These are phyloP conservation scores for Melieria omissa DNA, from an alignment of 2,888 invertebrate genomes.

Conservation along the genomic window DNA sequence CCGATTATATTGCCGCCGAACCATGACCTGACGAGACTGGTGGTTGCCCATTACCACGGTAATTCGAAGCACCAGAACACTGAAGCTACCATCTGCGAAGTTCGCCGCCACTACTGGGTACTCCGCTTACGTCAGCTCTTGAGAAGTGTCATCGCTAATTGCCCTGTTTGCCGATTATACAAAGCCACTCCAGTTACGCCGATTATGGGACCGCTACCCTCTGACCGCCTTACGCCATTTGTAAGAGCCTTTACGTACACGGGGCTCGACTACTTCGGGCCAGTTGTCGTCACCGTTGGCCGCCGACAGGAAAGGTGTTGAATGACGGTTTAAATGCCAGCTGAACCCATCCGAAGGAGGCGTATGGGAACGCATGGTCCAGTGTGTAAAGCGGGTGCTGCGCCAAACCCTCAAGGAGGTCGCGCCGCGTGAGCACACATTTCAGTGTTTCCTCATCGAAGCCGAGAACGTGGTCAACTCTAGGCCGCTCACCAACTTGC, in stretches of 20 bases:
- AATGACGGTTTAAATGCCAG: constrained; percentile 26
- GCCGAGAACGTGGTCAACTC: constrained; percentile 32
- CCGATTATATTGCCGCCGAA: constrained; percentile 28
- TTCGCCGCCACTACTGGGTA: constrained; percentile 2
- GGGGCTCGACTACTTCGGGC: too few relatives aligned
- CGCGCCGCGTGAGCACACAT: constrained; percentile 37
- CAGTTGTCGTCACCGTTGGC: too few relatives aligned
- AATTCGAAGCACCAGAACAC: constrained; percentile 32
- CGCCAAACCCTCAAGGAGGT: constrained; percentile 37
- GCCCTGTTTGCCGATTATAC: too few relatives aligned
- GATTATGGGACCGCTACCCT: constrained; percentile 37
- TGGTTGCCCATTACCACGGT: constrained; percentile 13
- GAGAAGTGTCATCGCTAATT: too few relatives aligned
- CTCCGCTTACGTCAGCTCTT: constrained; percentile 22
- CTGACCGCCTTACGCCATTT: too few relatives aligned
- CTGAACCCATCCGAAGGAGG: constrained; percentile 37
- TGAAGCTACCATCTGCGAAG: constrained; percentile 19
- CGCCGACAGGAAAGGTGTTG: constrained; percentile 1
- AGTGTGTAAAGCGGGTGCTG: constrained; percentile 39
- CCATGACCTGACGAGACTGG: constrained; percentile 18
- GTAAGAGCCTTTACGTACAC: too few relatives aligned
- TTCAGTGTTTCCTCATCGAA: constrained; percentile 39
- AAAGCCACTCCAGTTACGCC: too few relatives aligned
- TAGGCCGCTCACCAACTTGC: constrained; percentile 34
- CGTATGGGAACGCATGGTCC: constrained; percentile 41